Percentiles rank a stretch among this genome's conserved stretches.
Conservation (phyloP, 2,797 vertebrate genomes). For the Taenioides sp. region DNA sequence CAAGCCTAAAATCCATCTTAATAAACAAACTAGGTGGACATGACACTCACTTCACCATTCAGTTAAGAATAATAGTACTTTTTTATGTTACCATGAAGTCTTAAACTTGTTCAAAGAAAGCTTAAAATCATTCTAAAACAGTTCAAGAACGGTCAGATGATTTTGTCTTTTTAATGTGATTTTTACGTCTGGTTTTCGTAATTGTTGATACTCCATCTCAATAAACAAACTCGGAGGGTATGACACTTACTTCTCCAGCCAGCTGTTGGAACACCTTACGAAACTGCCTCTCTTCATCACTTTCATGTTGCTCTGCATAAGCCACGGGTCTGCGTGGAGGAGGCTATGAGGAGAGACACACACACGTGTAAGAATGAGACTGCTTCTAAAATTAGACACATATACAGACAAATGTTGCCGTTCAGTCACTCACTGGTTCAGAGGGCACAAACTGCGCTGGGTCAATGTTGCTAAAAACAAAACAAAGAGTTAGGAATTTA, state of each 20-base stretch:
- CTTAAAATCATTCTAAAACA: too few relatives aligned
- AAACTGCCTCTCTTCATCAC: conserved; percentile 85
- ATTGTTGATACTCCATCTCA: too few relatives aligned
- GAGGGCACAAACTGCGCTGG: conserved; percentile 68
- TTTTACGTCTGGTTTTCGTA: too few relatives aligned
- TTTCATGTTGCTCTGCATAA: conserved; percentile 84
- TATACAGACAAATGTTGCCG: background rate
- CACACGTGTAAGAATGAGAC: conserved; percentile 2
- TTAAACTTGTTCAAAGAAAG: too few relatives aligned
- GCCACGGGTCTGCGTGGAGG: conserved; percentile 76
- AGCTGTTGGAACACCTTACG: conserved; percentile 88
- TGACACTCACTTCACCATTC: too few relatives aligned
- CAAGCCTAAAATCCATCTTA: too few relatives aligned
- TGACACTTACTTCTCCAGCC: conserved; percentile 87
- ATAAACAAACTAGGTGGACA: too few relatives aligned
- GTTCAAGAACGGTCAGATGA: too few relatives aligned
- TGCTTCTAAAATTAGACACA: background rate
- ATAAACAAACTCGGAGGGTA: background rate
- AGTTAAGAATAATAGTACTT: too few relatives aligned
- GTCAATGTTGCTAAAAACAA: conserved; percentile 73
- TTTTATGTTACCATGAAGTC: too few relatives aligned
- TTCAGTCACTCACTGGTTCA: conserved; percentile 72
- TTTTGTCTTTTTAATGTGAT: too few relatives aligned
- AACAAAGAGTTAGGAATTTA: conserved; percentile 6
- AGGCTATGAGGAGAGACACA: conserved; percentile 59